Conservation (phyloP, 1,140 invertebrate genomes). For the Diabrotica undecimpunctata region DNA sequence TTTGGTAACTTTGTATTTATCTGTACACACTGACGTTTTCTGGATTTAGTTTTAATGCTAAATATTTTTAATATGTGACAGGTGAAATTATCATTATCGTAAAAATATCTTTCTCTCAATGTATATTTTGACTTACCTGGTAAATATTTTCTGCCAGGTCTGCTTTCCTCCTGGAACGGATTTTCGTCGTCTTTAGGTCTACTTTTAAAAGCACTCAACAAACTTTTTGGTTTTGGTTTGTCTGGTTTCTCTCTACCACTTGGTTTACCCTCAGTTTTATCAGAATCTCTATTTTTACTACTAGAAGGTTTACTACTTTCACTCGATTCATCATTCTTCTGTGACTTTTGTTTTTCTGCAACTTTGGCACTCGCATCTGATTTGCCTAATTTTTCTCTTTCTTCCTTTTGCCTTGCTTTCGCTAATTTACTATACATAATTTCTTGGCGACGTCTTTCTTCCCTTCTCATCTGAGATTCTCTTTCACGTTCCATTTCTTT, state of each 20-base stretch:
- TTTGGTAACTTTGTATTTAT: too few species aligned
- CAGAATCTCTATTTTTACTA: background rate
- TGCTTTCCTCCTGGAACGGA: background rate
- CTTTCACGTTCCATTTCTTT: conserved; percentile 63
- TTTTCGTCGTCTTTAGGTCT: background rate
- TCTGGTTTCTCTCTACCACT: background rate
- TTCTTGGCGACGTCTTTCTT: conserved; percentile 47
- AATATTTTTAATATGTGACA: too few species aligned
- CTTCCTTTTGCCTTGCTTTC: conserved; percentile 10
- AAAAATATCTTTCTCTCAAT: too few species aligned
- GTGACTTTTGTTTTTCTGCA: conserved; percentile 1
- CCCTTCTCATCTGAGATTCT: conserved; percentile 53
- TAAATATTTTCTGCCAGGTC: conserved; percentile 15
- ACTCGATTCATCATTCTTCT: background rate
- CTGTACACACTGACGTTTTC: too few species aligned
- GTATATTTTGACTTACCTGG: background rate
- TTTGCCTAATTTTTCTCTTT: background rate
- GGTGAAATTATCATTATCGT: background rate
- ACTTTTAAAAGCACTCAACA: background rate
- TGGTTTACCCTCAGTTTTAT: conserved; percentile 1
- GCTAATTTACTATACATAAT: conserved; percentile 29
- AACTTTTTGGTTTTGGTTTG: background rate
- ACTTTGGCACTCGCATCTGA: background rate
- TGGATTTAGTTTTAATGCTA: too few species aligned
- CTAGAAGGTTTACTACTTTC: background rate